These are phyloP conservation scores for Xenopus petersii DNA, from an alignment of 2,797 vertebrate species.

Conservation along the genomic window DNA sequence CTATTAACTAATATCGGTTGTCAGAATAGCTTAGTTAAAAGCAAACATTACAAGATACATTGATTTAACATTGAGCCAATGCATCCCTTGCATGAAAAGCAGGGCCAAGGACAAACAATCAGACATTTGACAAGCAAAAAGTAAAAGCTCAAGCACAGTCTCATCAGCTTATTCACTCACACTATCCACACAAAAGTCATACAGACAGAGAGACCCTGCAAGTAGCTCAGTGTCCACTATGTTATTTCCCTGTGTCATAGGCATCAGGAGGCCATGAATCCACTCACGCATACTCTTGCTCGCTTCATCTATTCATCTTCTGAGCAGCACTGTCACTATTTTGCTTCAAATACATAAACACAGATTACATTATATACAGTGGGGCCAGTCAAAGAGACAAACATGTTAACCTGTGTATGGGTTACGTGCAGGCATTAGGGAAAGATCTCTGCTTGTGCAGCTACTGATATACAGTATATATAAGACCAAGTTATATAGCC, in stretches of 20 bases:
- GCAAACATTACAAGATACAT: constrained; percentile 33
- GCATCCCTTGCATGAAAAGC: constrained; percentile 28
- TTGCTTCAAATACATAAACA: no score
- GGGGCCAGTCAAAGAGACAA: no score
- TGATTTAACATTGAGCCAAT: constrained; percentile 25
- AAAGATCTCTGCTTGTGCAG: no score
- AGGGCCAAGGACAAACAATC: constrained; percentile 28
- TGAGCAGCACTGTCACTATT: no score
- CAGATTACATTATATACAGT: no score
- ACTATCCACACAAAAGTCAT: not conserved
- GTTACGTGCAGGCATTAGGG: no score
- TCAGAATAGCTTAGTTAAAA: constrained; percentile 32
- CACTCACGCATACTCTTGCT: no score
- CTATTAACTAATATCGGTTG: constrained; percentile 25
- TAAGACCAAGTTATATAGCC: no score
- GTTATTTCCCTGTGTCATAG: not conserved
- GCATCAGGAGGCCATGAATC: not conserved
- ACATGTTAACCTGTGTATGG: no score
- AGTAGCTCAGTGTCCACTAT: not conserved
- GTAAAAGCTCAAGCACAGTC: not conserved
- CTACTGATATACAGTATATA: no score
- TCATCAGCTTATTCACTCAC: not conserved
- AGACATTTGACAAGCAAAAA: constrained; percentile 3
- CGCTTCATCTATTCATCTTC: no score
- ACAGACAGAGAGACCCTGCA: not conserved